Conservation (phyloP, 2,888 invertebrate species). For the Heliconius ethilla region DNA sequence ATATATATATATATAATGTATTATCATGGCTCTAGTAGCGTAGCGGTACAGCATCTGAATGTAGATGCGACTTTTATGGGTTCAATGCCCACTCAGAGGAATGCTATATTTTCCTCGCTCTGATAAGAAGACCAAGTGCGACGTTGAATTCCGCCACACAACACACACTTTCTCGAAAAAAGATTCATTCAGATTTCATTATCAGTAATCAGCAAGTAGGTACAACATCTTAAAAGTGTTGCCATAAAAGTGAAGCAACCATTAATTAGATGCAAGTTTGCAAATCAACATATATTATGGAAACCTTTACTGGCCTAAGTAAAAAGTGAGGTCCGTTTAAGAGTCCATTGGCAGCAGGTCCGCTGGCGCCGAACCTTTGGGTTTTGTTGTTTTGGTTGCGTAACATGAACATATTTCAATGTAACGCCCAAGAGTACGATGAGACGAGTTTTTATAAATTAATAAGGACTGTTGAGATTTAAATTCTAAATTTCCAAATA, state of each 20-base stretch:
- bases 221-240: neutral
- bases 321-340: constrained; percentile 69
- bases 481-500: constrained; percentile 39
- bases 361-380: constrained; percentile 66
- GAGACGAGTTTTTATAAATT: constrained; percentile 35
- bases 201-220: neutral
- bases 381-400: constrained; percentile 45
- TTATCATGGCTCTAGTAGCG: neutral
- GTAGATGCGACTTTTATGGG: too few species aligned
- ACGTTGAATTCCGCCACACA: neutral
- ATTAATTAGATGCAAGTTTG: constrained; percentile 21
- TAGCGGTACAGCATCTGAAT: too few species aligned
- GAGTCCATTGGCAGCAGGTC: constrained; percentile 60
- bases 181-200: neutral
- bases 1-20: too few species aligned
- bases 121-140: neutral
- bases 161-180: too few species aligned
- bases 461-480: constrained; percentile 30
- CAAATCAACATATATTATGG: constrained; percentile 63
- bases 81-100: neutral
- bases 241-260: constrained; percentile 1
- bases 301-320: constrained; percentile 67
- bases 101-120: neutral
- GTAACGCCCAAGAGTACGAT: constrained; percentile 34
- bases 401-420: constrained; percentile 40